Evolutionary conservation across 2,888 invertebrate species (phyloP).

Genomic region (Tholera decimalis): DNA sequence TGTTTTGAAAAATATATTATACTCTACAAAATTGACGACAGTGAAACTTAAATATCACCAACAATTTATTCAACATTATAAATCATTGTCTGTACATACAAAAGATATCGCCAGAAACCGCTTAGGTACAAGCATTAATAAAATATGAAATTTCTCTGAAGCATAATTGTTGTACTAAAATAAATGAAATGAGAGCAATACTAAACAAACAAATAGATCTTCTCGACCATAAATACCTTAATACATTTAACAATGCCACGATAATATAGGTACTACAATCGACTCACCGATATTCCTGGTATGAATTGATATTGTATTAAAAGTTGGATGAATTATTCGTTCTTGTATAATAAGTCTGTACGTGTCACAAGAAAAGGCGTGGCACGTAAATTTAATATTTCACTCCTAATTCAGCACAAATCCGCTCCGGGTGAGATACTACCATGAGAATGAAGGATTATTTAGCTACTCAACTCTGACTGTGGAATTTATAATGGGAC

Average conservation of each 20-base stretch:
- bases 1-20: too few species aligned
- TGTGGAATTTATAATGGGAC: constrained; percentile 16
- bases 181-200: constrained; percentile 25
- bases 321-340: constrained; percentile 24
- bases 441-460: constrained; percentile 68
- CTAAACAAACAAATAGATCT: constrained; percentile 48
- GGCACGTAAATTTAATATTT: constrained; percentile 76
- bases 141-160: constrained; percentile 10
- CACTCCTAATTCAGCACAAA: constrained; percentile 73
- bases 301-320: not conserved
- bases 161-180: constrained; percentile 14
- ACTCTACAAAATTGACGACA: too few species aligned
- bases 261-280: constrained; percentile 30
- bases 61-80: not conserved
- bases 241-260: constrained; percentile 27
- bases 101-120: not conserved
- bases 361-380: constrained; percentile 49
- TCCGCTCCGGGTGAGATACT: constrained; percentile 60
- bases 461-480: constrained; percentile 41
- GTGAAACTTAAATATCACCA: not conserved
- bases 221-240: constrained; percentile 21
- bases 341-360: constrained; percentile 30
- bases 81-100: not conserved
- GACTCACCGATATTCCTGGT: not conserved
- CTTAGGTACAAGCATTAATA: constrained; percentile 14